These are phyloP conservation scores for Archips xylosteana DNA, from an alignment of 2,888 invertebrate genomes.

Conservation along the genomic window DNA sequence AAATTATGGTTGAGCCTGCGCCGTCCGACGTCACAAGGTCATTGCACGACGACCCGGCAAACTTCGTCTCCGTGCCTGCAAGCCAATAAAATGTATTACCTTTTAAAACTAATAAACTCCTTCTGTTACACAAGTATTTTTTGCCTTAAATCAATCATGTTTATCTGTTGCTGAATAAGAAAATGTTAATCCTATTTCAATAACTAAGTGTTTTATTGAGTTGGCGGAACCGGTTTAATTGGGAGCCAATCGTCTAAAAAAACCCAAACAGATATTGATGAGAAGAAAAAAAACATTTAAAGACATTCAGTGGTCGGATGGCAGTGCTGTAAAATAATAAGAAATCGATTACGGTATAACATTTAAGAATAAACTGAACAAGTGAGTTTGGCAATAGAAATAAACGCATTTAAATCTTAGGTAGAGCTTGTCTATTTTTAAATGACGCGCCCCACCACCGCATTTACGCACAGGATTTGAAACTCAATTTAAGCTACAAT, in stretches of 20 bases:
- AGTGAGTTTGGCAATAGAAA: not conserved
- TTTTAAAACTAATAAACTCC: not conserved
- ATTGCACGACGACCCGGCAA: slow-evolving; percentile 98
- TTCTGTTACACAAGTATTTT: slow-evolving; percentile 1
- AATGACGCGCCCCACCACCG: too few species aligned
- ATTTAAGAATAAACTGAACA: not conserved
- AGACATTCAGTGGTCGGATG: slow-evolving; percentile 6
- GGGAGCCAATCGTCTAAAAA: slow-evolving; percentile 17
- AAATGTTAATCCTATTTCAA: slow-evolving; percentile 28
- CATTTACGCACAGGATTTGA: too few species aligned
- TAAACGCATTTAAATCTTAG: not conserved
- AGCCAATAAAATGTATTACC: slow-evolving; percentile 34
- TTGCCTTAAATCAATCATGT: slow-evolving; percentile 9
- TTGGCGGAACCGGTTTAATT: slow-evolving; percentile 29
- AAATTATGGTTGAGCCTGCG: slow-evolving; percentile 95
- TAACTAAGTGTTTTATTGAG: slow-evolving; percentile 32
- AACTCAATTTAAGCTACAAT: too few species aligned
- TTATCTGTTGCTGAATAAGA: slow-evolving; percentile 14
- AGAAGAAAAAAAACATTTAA: slow-evolving; percentile 26
- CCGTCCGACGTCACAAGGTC: slow-evolving; percentile 97
- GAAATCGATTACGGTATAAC: slow-evolving; percentile 24
- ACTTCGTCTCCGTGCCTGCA: slow-evolving; percentile 95
- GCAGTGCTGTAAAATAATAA: slow-evolving; percentile 19
- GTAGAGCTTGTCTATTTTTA: too few species aligned
- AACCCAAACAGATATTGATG: slow-evolving; percentile 27